These are phyloP conservation scores for Tichodroma muraria DNA, from an alignment of 2,113 vertebrate genomes.

Conservation along the genomic window DNA sequence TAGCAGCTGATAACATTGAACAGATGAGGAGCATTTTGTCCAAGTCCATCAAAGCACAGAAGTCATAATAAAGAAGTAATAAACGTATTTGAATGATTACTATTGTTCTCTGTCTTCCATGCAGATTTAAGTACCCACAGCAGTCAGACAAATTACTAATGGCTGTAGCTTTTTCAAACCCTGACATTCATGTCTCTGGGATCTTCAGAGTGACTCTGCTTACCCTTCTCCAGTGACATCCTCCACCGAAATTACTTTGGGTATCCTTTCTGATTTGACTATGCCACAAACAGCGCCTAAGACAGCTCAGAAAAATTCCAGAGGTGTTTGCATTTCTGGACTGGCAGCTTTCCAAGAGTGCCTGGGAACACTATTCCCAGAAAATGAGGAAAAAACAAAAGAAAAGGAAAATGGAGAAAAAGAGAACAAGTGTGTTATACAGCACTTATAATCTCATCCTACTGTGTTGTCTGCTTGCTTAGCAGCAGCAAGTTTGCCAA, in stretches of 20 bases:
- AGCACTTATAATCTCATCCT: not conserved
- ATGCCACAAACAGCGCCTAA: no score
- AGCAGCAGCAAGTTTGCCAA: not conserved
- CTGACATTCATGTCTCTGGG: fast-evolving
- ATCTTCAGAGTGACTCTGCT: not conserved
- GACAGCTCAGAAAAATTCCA: not conserved
- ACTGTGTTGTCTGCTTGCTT: not conserved
- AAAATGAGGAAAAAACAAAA: not conserved
- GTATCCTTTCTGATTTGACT: not conserved
- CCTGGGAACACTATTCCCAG: not conserved
- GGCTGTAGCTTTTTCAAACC: not conserved
- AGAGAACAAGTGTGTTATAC: not conserved
- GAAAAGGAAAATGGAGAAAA: not conserved
- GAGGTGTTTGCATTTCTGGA: not conserved
- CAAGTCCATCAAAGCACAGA: not conserved
- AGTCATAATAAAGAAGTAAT: not conserved
- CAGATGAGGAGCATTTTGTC: not conserved
- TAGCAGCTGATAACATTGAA: not conserved
- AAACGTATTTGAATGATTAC: not conserved
- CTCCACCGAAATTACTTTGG: not conserved
- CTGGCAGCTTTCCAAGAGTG: not conserved
- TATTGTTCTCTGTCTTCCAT: not conserved
- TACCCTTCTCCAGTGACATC: not conserved
- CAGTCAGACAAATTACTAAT: not conserved
- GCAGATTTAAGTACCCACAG: not conserved